A percentile compares a stretch with the other conserved stretches of the same genome.
Conservation (phyloP, 2,888 invertebrate genomes). For the Slavum lentiscoides region DNA sequence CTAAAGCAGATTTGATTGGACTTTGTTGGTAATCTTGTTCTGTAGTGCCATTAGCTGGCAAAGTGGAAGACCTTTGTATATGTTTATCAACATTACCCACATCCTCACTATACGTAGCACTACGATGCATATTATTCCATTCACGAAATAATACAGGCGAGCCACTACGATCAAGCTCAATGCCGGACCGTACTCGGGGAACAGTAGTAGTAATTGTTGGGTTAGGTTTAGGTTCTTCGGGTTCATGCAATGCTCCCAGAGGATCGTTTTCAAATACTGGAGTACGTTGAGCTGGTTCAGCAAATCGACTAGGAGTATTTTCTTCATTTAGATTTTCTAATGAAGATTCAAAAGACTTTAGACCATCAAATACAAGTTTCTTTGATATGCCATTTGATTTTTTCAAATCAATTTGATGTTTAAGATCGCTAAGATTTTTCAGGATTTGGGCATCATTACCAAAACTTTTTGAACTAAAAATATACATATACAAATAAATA, state of each 20-base stretch:
- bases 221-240: slow-evolving; percentile 34
- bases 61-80: slow-evolving; percentile 62
- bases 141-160: slow-evolving; percentile 68
- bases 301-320: slow-evolving; percentile 29
- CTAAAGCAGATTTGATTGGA: slow-evolving; percentile 63
- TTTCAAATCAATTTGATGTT: slow-evolving; percentile 43
- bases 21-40: slow-evolving; percentile 55
- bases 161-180: slow-evolving; percentile 57
- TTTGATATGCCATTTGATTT: slow-evolving; percentile 49
- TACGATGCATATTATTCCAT: slow-evolving; percentile 56
- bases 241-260: slow-evolving; percentile 71
- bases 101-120: slow-evolving; percentile 54
- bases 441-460: slow-evolving; percentile 79
- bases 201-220: slow-evolving; percentile 50
- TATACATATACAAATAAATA: not conserved
- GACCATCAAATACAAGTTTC: slow-evolving; percentile 39
- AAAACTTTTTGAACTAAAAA: slow-evolving; percentile 69
- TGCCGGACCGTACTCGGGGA: slow-evolving; percentile 56
- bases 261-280: slow-evolving; percentile 92
- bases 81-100: slow-evolving; percentile 48
- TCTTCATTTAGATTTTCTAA: slow-evolving; percentile 50
- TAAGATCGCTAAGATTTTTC: slow-evolving; percentile 64
- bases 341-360: slow-evolving; percentile 40
- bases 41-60: slow-evolving; percentile 63
- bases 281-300: slow-evolving; percentile 61